Evolutionary conservation across 2,888 invertebrate genomes (phyloP).

Genomic region (Notodonta ziczac): DNA sequence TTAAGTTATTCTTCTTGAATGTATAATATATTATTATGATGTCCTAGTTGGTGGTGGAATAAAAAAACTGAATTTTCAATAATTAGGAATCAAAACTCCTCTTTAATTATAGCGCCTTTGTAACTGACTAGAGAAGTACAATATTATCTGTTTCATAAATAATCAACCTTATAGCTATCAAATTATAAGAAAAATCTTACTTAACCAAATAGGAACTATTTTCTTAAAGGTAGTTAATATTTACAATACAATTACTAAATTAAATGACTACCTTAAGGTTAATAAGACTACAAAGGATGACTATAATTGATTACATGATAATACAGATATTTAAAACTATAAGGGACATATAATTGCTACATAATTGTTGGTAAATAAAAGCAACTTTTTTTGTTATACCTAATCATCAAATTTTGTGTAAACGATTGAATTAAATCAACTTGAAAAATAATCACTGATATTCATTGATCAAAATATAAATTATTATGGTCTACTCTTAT

Average conservation of each 20-base stretch:
- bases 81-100: slow-evolving; percentile 64
- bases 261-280: not conserved
- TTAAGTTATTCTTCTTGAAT: no score
- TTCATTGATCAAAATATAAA: not conserved
- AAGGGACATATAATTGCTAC: not conserved
- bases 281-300: not conserved
- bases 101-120: slow-evolving; percentile 71
- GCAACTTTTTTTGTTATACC: no score
- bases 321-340: not conserved
- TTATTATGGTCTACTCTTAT: not conserved
- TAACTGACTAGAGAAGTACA: slow-evolving; percentile 75
- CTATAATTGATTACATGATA: not conserved
- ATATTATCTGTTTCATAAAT: slow-evolving; percentile 58
- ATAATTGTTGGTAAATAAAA: no score
- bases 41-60: not conserved
- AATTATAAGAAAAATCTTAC: slow-evolving; percentile 26
- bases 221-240: slow-evolving; percentile 34
- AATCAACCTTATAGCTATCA: slow-evolving; percentile 57
- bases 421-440: no score
- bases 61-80: slow-evolving; percentile 26
- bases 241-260: slow-evolving; percentile 31
- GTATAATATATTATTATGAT: no score
- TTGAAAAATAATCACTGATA: not conserved
- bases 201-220: slow-evolving; percentile 60
- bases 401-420: no score